Evolutionary conservation across 2,888 invertebrate genomes (phyloP), one percentile per base, ranked within the genome.

Genomic region (Drosophila rellima): DNA sequence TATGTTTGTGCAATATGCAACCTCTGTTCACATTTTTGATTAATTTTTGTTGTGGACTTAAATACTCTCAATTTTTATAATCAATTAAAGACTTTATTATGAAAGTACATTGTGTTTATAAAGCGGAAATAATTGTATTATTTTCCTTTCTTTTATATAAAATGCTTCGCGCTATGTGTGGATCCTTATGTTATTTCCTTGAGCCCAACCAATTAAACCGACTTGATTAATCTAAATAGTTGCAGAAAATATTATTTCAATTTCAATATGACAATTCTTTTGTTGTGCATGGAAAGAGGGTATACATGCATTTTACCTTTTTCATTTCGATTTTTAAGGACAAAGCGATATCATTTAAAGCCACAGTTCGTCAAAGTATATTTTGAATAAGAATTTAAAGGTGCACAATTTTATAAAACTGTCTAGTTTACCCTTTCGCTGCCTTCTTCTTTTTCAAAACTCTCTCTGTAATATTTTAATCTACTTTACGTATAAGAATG

Each of bases 1-100:
- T 91, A 91, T 91, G 91, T 91, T 91, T 91, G 91, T 89, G 91
- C 88, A 80, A 91, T 69, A 90, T 91, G 91, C 91, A 91, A 90
- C 85, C 89, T 84, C 55, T 52, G 72, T 87, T 84, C 55, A 60
- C 78, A 48, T 39, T 31, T 44, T 44, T 55, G 11, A 13, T 57
- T 61, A 2, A 7, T 29, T 54, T 55, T 55, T 5, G 6, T 20
- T 56, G 44, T 35, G 52, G 68, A 66, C 57, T 70, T 52, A 29
- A 56, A 26, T 70, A 70, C 45, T 57, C 62, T 40, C 54, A 62
- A 45, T 39, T 37, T 57, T 5, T 5, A 35, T 37, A 42, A 35
- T 18, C 40, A 59, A 6, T 40, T 40, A 2, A 13, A 40, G 18
- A 20, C 20, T 20, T 40, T 6, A 6, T 40, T 40, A 40, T 18